Conservation (phyloP, 2,888 invertebrate genomes). For the Serripes groenlandicus region DNA sequence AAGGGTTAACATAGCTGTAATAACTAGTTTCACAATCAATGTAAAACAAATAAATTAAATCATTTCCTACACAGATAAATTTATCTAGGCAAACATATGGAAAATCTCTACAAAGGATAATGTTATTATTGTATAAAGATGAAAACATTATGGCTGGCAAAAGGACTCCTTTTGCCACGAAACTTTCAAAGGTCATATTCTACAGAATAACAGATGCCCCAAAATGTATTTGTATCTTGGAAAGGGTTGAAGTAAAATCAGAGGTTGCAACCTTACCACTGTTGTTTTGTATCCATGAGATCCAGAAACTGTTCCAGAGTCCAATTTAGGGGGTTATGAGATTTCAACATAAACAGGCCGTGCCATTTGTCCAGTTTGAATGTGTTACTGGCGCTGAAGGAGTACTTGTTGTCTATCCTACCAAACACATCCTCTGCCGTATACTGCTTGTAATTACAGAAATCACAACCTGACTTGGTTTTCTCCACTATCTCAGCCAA, state of each 20-base stretch:
- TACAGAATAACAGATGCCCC: neutral
- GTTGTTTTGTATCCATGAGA: conserved; percentile 82
- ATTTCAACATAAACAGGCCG: conserved; percentile 84
- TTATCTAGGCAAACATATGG: too few species aligned
- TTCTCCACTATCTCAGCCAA: conserved; percentile 69
- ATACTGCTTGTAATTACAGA: conserved; percentile 83
- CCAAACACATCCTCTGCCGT: conserved; percentile 87
- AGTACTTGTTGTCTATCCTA: conserved; percentile 83
- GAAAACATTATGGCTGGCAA: neutral
- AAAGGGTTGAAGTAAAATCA: neutral
- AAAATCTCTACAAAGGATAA: too few species aligned
- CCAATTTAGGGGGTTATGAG: conserved; percentile 86
- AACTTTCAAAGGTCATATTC: neutral
- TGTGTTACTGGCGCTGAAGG: conserved; percentile 86
- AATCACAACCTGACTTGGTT: conserved; percentile 84
- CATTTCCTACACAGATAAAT: too few species aligned
- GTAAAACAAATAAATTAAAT: too few species aligned
- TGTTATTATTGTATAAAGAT: too few species aligned
- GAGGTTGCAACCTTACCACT: conserved; percentile 81
- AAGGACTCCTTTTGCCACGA: neutral
- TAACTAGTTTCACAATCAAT: too few species aligned
- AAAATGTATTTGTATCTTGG: neutral
- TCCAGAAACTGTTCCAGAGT: conserved; percentile 82
- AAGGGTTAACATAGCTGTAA: too few species aligned
- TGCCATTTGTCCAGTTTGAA: conserved; percentile 87